Base-by-base conservation (phyloP, 1,140 invertebrate genomes). In the Zaprionus africanus region DNA sequence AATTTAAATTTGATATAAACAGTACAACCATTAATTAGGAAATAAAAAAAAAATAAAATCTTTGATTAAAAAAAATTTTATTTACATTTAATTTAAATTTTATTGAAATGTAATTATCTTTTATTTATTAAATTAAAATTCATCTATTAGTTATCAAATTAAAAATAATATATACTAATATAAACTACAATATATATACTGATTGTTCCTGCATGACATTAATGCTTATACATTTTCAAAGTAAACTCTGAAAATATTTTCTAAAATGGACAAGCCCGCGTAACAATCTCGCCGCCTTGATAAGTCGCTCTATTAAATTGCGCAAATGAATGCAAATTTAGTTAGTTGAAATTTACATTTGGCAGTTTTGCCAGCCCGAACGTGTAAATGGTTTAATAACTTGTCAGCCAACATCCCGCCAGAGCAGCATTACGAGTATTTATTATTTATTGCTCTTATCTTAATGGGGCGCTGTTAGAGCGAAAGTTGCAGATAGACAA, bases 401-500 rank as follows among this genome's bases (percentile, higher is more conserved):
- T 43, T 61, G 59, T 61, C 59, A 41, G 36, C 41, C 41, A 46
- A 46, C 7, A 46, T 46, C 1, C n/a, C 41, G 41, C n/a, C n/a
- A 15, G 6, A 31, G 19, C 5, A 24, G 15, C 7, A 49, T 49
- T 22, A 2, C 22, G 22, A 22, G 22, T 22, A 22, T 22, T 22
- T 22, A 22, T 22, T 61, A 61, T 61, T 38, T 38, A 38, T 69
- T 34, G 13, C 22, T 26, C 17, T 28, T 28, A 11, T 19, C 22
- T 26, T 11, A 59, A 46, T 26, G 28, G 7, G 12, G 19, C 41
- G 41, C 28, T 41, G 22, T 41, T 19, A 7, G 9, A 54, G 59
- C 49, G 59, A 70, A 70, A 70, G 65, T 49, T 17, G 43, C 17
- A 31, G 7, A 38, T 43, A 24, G 15, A n/a, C 24, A 15, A 17